Base-by-base conservation (phyloP, 2,113 vertebrate genomes). In the Myotis yumanensis region DNA sequence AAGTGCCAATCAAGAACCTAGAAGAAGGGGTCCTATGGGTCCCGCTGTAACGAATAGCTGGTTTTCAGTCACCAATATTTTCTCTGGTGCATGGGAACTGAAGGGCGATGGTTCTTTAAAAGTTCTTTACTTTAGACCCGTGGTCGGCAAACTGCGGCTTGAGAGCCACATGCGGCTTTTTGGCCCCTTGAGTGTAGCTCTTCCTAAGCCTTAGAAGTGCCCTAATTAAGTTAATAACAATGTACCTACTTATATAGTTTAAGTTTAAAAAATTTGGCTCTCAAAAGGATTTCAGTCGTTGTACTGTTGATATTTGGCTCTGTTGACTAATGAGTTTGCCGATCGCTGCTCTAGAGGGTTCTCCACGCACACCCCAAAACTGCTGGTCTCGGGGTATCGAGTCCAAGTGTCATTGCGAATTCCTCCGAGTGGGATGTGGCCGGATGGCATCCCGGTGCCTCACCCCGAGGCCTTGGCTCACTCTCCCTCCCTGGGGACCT, bases 51-150 rank as follows among this genome's bases (percentile, higher is more conserved):
- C 18, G 35, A 48, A 18, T 11, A 23, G 6, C 9, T 14, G 16
- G 43, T 11, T 64, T 69, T n/a, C 73, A 77, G 10, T 14, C 30
- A 22, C 25, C 25, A 22, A 12, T 5, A 15, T 17, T 57, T 75
- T 71, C 18, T 76, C 30, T 35, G 10, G 12, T 7, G 11, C 4
- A 0, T 5, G 25, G 25, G n/a, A n/a, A 15, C 14, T 1, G 37
- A 37, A 16, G 11, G 35, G 43, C 17, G 22, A 0, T 9, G 17
- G 5, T 73, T 30, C 32, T 62, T 48, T 23, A 25, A 82, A 57
- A 46, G 22, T 54, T 4, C 7, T 37, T 89, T 85, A 59, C 75
- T 25, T 14, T 9, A 43, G n/a, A n/a, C n/a, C n/a, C n/a, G n/a
- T n/a, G n/a, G n/a, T n/a, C n/a, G n/a, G n/a, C n/a, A n/a, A n/a